These are phyloP conservation scores for Sclerodermus sp. DNA, from an alignment of 2,888 invertebrate genomes.

Conservation along the genomic window DNA sequence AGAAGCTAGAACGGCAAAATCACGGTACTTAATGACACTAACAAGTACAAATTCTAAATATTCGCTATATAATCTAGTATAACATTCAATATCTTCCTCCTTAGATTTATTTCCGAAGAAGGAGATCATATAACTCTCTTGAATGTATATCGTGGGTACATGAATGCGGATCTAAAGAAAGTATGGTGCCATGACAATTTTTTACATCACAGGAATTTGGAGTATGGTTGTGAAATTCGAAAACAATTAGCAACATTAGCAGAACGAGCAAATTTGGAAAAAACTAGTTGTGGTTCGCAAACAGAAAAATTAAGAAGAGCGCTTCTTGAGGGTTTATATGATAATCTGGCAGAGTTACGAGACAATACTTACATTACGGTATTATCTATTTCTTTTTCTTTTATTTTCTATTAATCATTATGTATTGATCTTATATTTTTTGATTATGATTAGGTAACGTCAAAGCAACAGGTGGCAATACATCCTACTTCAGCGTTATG, in stretches of 20 bases:
- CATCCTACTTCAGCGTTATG: slow-evolving; percentile 84
- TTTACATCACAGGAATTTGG: slow-evolving; percentile 79
- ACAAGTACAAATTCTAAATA: too few relatives aligned
- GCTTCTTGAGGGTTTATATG: slow-evolving; percentile 78
- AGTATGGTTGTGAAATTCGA: slow-evolving; percentile 78
- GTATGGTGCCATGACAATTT: slow-evolving; percentile 90
- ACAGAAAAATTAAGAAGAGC: slow-evolving; percentile 66
- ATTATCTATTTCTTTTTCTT: slow-evolving; percentile 22
- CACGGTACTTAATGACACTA: slow-evolving; percentile 50
- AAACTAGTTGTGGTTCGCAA: slow-evolving; percentile 44
- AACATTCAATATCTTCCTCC: slow-evolving; percentile 15
- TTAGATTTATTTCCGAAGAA: slow-evolving; percentile 79
- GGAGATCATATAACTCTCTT: slow-evolving; percentile 92
- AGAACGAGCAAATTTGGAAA: slow-evolving; percentile 50
- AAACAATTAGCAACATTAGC: slow-evolving; percentile 69
- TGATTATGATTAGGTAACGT: slow-evolving; percentile 60
- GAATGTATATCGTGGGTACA: slow-evolving; percentile 83
- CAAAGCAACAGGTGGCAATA: slow-evolving; percentile 72
- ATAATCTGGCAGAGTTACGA: slow-evolving; percentile 82
- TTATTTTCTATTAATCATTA: neutral
- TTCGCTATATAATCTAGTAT: neutral
- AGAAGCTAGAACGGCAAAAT: slow-evolving; percentile 71
- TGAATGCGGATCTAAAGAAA: slow-evolving; percentile 71
- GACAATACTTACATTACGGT: slow-evolving; percentile 72
- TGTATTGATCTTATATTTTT: slow-evolving; percentile 6